Conservation (phyloP, 1,140 invertebrate species). For the Rhagoletis pomonella region DNA sequence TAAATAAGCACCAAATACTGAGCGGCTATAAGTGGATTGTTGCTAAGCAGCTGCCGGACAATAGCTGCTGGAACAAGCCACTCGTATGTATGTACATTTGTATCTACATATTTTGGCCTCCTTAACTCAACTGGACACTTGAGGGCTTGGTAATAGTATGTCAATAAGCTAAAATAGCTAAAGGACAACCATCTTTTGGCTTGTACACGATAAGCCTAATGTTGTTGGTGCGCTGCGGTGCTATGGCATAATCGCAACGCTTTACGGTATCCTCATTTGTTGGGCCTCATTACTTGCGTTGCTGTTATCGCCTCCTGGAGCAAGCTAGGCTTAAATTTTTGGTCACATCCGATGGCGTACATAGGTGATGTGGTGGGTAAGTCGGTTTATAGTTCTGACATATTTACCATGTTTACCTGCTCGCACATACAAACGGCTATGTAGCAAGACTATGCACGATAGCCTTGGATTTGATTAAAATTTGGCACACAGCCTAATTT, state of each 20-base stretch:
- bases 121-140: not conserved
- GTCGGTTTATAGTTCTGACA: too few species aligned
- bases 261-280: slow-evolving; percentile 5
- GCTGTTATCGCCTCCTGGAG: not conserved
- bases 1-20: slow-evolving; percentile 29
- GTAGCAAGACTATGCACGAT: not conserved
- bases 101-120: not conserved
- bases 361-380: not conserved
- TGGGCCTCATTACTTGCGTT: not conserved
- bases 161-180: not conserved
- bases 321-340: not conserved
- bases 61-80: not conserved
- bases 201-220: not conserved
- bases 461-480: too few species aligned
- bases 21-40: not conserved
- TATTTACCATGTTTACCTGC: not conserved
- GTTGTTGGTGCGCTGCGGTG: not conserved
- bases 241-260: not conserved
- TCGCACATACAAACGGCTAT: not conserved
- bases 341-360: not conserved
- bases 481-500: too few species aligned
- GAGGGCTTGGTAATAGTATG: not conserved
- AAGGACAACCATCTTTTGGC: not conserved
- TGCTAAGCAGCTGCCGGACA: not conserved
- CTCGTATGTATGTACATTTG: not conserved